These are phyloP conservation scores for Ammodytes marinus DNA, from an alignment of 2,113 vertebrate genomes.

Conservation along the genomic window DNA sequence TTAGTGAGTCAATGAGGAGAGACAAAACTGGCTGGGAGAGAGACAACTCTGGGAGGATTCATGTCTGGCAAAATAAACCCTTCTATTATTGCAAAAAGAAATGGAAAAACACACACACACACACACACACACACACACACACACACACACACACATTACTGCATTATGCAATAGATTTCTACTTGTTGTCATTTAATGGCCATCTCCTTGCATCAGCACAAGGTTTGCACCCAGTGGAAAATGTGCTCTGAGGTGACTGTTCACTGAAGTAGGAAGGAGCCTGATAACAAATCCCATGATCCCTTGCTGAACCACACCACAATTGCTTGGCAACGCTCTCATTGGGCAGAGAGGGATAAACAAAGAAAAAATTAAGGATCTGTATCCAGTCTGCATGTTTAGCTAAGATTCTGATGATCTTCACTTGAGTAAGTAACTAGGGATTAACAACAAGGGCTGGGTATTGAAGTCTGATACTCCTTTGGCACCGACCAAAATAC, in stretches of 20 bases:
- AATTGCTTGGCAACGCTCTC: conserved; percentile 79
- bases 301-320: conserved; percentile 77
- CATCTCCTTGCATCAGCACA: conserved; percentile 74
- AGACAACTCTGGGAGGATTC: conserved; percentile 64
- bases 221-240: conserved; percentile 68
- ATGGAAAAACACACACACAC: conserved; percentile 31
- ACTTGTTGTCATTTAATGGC: conserved; percentile 68
- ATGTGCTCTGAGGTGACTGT: conserved; percentile 64
- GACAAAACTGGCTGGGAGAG: conserved; percentile 65
- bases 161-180: conserved; percentile 71
- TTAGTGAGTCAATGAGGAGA: conserved; percentile 69
- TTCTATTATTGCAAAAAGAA: conserved; percentile 43
- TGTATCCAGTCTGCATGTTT: conserved; percentile 45
- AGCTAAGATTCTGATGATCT: conserved; percentile 29
- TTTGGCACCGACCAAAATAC: too few species aligned
- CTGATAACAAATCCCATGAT: conserved; percentile 75
- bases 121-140: too few species aligned
- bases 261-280: conserved; percentile 66
- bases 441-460: conserved; percentile 19
- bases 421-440: conserved; percentile 37
- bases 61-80: conserved; percentile 53
- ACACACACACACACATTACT: conserved; percentile 26
- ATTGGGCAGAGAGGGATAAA: conserved; percentile 53
- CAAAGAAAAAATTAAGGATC: conserved; percentile 55
- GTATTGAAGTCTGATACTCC: too few species aligned